A percentile compares a stretch with the other conserved stretches of the same genome.
These are phyloP conservation scores for Potamarius usumacintae DNA, from an alignment of 2,113 vertebrate genomes.

Conservation along the genomic window DNA sequence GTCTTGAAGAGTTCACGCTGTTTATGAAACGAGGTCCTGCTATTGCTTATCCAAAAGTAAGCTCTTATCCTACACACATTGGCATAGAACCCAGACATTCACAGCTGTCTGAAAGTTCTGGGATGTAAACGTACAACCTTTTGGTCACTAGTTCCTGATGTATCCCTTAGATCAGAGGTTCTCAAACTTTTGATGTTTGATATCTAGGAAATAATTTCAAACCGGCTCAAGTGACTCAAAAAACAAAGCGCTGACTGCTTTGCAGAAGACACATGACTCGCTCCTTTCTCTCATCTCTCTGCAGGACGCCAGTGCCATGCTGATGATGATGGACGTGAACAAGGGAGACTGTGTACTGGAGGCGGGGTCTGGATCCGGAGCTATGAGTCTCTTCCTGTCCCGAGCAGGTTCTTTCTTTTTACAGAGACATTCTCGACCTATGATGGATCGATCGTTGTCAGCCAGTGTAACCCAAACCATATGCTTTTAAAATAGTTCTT, in stretches of 20 bases:
- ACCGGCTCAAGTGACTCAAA: too few relatives aligned
- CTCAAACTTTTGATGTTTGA: too few relatives aligned
- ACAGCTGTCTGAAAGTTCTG: not conserved
- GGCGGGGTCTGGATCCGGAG: conserved; percentile 85
- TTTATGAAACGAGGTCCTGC: conserved; percentile 82
- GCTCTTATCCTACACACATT: not conserved
- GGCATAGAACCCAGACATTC: not conserved
- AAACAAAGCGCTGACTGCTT: not conserved
- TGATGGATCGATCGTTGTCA: too few relatives aligned
- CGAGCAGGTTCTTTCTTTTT: conserved; percentile 77
- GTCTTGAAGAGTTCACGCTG: conserved; percentile 84
- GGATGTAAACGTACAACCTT: not conserved
- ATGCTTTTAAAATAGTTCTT: not conserved
- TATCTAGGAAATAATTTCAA: not conserved
- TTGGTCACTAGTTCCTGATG: not conserved
- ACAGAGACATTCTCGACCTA: not conserved
- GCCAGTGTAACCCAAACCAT: not conserved
- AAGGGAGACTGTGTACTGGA: conserved; percentile 85
- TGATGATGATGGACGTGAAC: conserved; percentile 82
- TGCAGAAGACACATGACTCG: not conserved
- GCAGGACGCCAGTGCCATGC: conserved; percentile 76
- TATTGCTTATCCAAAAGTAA: conserved; percentile 87
- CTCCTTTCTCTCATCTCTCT: not conserved
- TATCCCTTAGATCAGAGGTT: not conserved
- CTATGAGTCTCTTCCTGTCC: conserved; percentile 88